A percentile compares a stretch with the other conserved stretches of the same genome.
These are phyloP conservation scores for Macaca nemestrina DNA, from an alignment of 2,113 vertebrate species.

Conservation along the genomic window DNA sequence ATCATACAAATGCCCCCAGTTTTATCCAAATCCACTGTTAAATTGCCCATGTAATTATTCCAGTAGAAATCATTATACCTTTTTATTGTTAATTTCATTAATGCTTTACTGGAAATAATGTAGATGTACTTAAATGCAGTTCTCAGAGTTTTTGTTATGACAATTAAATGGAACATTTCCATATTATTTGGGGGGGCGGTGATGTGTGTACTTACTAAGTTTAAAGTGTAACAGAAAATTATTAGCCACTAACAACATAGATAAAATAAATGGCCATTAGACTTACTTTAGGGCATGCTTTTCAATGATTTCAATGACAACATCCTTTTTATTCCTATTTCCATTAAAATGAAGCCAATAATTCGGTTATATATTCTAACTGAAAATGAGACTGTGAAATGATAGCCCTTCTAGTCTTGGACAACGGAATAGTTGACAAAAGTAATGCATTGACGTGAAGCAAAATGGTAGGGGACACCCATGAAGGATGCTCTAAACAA, in stretches of 20 bases:
- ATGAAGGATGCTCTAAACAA: conserved; percentile 36
- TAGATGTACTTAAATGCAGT: conserved; percentile 76
- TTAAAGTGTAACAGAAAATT: conserved; percentile 68
- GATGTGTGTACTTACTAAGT: conserved; percentile 55
- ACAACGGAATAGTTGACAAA: conserved; percentile 8
- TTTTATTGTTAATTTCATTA: conserved; percentile 89
- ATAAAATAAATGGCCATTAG: conserved; percentile 24
- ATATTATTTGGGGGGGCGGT: conserved; percentile 45
- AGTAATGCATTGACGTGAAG: neutral
- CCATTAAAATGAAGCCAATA: conserved; percentile 56
- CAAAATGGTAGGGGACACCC: neutral
- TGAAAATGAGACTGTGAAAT: conserved; percentile 20
- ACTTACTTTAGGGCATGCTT: conserved; percentile 39
- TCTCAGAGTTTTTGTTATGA: conserved; percentile 70
- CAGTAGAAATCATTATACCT: conserved; percentile 87
- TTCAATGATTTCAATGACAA: neutral
- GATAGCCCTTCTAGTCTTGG: conserved; percentile 23
- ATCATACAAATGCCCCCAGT: conserved; percentile 74
- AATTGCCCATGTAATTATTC: conserved; percentile 90
- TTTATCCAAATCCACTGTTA: conserved; percentile 85
- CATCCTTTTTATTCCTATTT: neutral
- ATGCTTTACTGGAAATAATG: conserved; percentile 70
- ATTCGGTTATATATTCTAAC: neutral
- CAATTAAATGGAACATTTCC: conserved; percentile 51
- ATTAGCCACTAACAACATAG: conserved; percentile 52